These are phyloP conservation scores for Drosophila bunnanda DNA, from an alignment of 2,888 invertebrate genomes.

Conservation along the genomic window DNA sequence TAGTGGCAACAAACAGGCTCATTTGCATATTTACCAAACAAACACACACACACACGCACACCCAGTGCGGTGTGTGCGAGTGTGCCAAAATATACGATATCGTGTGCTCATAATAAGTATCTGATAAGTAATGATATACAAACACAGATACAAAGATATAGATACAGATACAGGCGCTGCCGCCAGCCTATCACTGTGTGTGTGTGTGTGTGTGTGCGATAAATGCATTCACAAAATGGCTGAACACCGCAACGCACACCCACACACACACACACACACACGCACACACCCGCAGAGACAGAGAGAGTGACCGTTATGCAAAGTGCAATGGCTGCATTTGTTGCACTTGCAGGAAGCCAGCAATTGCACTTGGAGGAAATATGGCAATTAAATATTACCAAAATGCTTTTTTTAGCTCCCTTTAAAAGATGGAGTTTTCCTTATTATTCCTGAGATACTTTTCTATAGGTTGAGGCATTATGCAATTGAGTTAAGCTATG, in stretches of 20 bases:
- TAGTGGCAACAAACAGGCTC: constrained; percentile 80
- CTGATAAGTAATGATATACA: constrained; percentile 83
- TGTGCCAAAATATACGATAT: constrained; percentile 78
- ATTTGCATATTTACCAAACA: constrained; percentile 81
- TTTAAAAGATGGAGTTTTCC: background rate
- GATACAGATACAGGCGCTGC: constrained; percentile 26
- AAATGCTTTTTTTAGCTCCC: background rate
- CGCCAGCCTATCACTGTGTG: background rate
- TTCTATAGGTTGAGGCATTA: too few relatives aligned
- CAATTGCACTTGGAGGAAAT: background rate
- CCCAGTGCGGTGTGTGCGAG: constrained; percentile 9
- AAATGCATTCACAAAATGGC: constrained; percentile 76
- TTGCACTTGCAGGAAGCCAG: constrained; percentile 27
- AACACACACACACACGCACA: constrained; percentile 56
- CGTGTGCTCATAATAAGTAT: constrained; percentile 82
- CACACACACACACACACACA: constrained; percentile 44
- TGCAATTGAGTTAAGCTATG: too few relatives aligned
- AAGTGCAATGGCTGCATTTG: constrained; percentile 80
- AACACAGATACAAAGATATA: constrained; percentile 65
- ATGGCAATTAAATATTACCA: background rate
- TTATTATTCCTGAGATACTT: background rate
- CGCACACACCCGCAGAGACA: constrained; percentile 19
- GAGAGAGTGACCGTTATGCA: constrained; percentile 66
- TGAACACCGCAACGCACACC: constrained; percentile 67
- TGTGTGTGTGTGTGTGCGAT: constrained; percentile 38